Percentiles rank a stretch among this genome's conserved stretches.
phyloP scores from a whole-genome alignment of 2,888 invertebrate species.

The Tryphoninae sp. region DNA sequence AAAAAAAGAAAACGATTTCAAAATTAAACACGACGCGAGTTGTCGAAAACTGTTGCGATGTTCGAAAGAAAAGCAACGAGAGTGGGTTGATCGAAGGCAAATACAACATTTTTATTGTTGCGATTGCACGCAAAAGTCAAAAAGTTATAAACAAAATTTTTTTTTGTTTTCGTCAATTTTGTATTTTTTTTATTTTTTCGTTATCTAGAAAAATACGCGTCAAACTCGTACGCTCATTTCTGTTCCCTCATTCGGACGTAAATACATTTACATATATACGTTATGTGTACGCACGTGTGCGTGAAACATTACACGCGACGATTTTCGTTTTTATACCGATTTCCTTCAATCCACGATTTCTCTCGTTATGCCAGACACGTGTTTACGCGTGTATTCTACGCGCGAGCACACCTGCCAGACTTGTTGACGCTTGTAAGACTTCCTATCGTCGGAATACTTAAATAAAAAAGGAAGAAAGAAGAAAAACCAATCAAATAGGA shows the following conservation, averaged over 20 bases:
- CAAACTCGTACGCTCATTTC: no score
- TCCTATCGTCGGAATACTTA: slow-evolving; percentile 50
- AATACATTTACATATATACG: not conserved
- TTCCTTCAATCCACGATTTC: slow-evolving; percentile 39
- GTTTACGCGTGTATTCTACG: slow-evolving; percentile 42
- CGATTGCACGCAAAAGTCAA: not conserved
- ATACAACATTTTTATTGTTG: not conserved
- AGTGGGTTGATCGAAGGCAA: not conserved
- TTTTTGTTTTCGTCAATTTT: no score
- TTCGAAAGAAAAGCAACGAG: no score
- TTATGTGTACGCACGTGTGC: not conserved
- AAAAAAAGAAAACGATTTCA: not conserved
- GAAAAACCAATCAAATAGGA: not conserved
- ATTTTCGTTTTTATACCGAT: slow-evolving; percentile 55
- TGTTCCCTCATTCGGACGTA: not conserved
- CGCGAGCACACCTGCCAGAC: slow-evolving; percentile 60
- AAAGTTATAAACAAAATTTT: not conserved
- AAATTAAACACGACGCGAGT: not conserved
- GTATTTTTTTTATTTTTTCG: no score
- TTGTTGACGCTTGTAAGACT: slow-evolving; percentile 59
- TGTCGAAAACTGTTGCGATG: not conserved
- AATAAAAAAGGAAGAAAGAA: not conserved
- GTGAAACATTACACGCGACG: slow-evolving; percentile 41
- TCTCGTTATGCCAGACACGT: slow-evolving; percentile 60
- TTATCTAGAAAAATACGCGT: no score